Evolutionary conservation across 2,888 invertebrate species (phyloP).

Genomic region (Pandemis corylana): DNA sequence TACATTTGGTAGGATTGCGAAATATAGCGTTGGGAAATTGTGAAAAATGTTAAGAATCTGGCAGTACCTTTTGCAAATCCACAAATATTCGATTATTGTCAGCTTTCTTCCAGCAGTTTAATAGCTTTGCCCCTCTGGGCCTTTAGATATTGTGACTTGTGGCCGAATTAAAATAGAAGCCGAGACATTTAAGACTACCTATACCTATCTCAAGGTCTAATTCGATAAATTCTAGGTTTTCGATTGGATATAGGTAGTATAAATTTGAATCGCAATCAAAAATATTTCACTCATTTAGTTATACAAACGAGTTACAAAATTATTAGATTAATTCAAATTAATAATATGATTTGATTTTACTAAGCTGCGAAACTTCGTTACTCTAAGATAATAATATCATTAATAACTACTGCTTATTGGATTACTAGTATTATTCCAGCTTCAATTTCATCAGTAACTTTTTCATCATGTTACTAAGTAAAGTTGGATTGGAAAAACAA

Average conservation of each 20-base stretch:
- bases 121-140: neutral
- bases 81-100: neutral
- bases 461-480: conserved; percentile 6
- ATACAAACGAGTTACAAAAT: neutral
- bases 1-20: conserved; percentile 31
- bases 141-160: neutral
- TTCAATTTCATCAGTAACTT: conserved; percentile 2
- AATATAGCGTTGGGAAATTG: conserved; percentile 21
- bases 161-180: neutral
- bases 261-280: neutral
- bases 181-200: neutral
- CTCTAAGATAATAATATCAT: conserved; percentile 3
- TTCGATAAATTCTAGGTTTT: neutral
- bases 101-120: neutral
- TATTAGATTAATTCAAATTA: neutral
- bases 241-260: too few species aligned
- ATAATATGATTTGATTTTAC: neutral
- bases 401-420: neutral
- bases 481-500: neutral
- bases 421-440: neutral
- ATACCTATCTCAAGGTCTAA: neutral
- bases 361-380: conserved; percentile 5
- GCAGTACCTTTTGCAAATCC: neutral
- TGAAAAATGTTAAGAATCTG: conserved; percentile 13
- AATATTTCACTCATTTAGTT: neutral